Conservation (phyloP, 2,888 invertebrate genomes). For the Oeneis ivallda region DNA sequence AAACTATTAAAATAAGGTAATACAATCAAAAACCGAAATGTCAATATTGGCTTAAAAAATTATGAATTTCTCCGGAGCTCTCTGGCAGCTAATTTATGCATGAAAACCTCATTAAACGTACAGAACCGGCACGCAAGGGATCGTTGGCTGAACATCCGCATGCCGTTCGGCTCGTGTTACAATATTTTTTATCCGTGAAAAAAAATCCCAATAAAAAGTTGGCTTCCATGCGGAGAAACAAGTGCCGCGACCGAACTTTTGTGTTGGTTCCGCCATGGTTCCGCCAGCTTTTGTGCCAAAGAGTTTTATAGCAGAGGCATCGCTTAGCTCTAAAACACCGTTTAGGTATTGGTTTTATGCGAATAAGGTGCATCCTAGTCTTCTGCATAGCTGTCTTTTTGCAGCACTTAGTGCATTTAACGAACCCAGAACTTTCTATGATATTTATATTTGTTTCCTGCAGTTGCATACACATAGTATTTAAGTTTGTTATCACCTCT, state of each 20-base stretch:
- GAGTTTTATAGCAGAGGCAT: conserved; percentile 39
- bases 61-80: neutral
- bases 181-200: conserved; percentile 52
- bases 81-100: conserved; percentile 37
- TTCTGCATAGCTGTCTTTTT: too few species aligned
- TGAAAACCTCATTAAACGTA: conserved; percentile 29
- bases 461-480: too few species aligned
- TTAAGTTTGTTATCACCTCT: too few species aligned
- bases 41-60: neutral
- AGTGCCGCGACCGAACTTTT: conserved; percentile 56
- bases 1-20: too few species aligned
- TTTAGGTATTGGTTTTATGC: neutral
- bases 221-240: conserved; percentile 58
- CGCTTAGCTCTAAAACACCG: neutral
- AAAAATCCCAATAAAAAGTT: conserved; percentile 63
- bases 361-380: too few species aligned
- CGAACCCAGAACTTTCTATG: too few species aligned
- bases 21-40: too few species aligned
- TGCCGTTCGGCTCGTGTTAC: conserved; percentile 74
- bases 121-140: conserved; percentile 36
- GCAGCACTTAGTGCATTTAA: too few species aligned
- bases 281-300: conserved; percentile 44
- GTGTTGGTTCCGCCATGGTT: conserved; percentile 34
- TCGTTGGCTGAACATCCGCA: conserved; percentile 65
- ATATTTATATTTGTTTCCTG: too few species aligned